A percentile compares a stretch with the other conserved stretches of the same genome.
Conservation (phyloP, 2,113 vertebrate species). For the Myiopsitta monachus region DNA sequence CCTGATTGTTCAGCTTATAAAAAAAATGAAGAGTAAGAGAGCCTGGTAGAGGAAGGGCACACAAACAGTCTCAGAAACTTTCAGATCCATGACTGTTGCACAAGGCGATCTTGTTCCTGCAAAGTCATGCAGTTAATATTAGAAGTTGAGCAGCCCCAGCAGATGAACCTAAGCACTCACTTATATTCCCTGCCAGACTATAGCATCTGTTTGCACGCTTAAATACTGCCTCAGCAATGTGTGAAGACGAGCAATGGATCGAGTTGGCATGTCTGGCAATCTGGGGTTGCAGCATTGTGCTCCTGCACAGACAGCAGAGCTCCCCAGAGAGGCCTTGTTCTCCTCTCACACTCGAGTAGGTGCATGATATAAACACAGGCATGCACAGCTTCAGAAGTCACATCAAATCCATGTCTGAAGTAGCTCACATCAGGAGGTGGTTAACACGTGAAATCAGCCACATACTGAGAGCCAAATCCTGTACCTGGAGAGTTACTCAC, state of each 20-base stretch:
- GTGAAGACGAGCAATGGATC: not conserved
- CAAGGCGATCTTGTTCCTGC: not conserved
- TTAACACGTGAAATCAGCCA: not conserved
- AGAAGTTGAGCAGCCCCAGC: not conserved
- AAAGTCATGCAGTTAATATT: accelerated
- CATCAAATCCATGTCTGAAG: not conserved
- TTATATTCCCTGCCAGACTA: not conserved
- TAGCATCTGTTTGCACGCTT: not conserved
- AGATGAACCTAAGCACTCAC: not conserved
- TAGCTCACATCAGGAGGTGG: not conserved
- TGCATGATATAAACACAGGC: not conserved
- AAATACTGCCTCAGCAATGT: not conserved
- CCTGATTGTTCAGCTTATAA: not conserved
- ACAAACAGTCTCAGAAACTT: not conserved
- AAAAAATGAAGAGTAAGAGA: not conserved
- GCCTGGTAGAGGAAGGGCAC: not conserved
- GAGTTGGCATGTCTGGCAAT: not conserved
- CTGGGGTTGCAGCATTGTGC: not conserved
- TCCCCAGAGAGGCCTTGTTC: not conserved
- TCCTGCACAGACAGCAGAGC: not conserved
- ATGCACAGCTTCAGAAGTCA: not conserved
- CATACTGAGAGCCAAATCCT: not conserved
- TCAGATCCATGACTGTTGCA: not conserved
- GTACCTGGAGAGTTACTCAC: not conserved
- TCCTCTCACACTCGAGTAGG: not conserved